A percentile compares a stretch with the other conserved stretches of the same genome.
Conservation (phyloP, 2,797 vertebrate species). For the Fringilla coelebs region DNA sequence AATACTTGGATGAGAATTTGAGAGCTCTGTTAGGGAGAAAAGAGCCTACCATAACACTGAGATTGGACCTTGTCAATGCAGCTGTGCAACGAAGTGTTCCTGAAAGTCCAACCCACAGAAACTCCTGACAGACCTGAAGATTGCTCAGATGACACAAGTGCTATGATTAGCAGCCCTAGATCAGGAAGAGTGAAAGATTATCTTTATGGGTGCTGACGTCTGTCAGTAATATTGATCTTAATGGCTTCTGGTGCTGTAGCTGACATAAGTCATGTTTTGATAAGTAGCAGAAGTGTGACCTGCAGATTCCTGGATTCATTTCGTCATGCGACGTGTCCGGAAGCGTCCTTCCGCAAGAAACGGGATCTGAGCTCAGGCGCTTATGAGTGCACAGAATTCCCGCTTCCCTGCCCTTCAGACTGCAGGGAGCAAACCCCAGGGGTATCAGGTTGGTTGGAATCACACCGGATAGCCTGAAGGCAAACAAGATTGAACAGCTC, state of each 20-base stretch:
- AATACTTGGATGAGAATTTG: not conserved
- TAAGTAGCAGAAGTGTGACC: not conserved
- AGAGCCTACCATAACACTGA: not conserved
- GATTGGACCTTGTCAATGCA: not conserved
- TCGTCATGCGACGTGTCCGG: rapidly evolving
- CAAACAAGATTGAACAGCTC: not conserved
- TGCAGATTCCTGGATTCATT: not conserved
- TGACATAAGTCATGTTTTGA: not conserved
- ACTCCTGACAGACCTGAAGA: not conserved
- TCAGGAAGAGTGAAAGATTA: not conserved
- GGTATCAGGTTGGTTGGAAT: not conserved
- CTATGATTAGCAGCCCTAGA: not conserved
- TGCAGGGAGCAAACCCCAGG: not conserved
- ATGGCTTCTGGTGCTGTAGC: not conserved
- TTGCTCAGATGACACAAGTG: not conserved
- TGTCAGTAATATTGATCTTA: not conserved
- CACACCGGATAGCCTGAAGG: not conserved
- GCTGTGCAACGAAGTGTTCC: not conserved
- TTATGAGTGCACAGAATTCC: not conserved
- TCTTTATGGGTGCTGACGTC: not conserved
- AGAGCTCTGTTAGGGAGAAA: not conserved
- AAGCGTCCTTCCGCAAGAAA: not conserved
- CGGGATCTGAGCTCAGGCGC: not conserved
- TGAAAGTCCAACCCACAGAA: not conserved
- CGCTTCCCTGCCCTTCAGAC: not conserved